phyloP scores from a whole-genome alignment of 1,140 invertebrate genomes.

The Aphaenogaster floridana region DNA sequence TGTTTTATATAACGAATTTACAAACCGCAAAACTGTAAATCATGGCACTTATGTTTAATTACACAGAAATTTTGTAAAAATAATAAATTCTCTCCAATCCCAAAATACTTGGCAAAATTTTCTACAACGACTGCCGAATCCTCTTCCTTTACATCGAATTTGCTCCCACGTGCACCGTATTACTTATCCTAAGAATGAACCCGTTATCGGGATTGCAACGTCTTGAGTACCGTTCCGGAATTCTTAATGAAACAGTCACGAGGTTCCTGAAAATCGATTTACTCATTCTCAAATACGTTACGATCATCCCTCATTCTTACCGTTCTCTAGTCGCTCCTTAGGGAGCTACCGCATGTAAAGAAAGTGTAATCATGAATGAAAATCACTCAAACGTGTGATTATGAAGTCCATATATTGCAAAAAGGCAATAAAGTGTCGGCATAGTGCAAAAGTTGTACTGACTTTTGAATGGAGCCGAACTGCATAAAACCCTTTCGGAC shows the following conservation, averaged over 20 bases:
- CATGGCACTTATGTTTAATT: not conserved
- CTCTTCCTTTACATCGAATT: slow-evolving; percentile 9
- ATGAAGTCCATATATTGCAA: slow-evolving; percentile 6
- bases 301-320: slow-evolving; percentile 44
- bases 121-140: not conserved
- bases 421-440: not conserved
- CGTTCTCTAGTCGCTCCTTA: slow-evolving; percentile 16
- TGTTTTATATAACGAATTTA: not conserved
- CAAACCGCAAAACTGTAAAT: not conserved
- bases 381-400: slow-evolving; percentile 26
- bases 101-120: not conserved
- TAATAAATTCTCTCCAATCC: not conserved
- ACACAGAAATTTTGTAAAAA: slow-evolving; percentile 6
- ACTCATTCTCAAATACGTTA: slow-evolving; percentile 34
- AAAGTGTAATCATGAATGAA: slow-evolving; percentile 46
- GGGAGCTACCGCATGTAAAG: slow-evolving; percentile 7
- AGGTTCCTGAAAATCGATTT: slow-evolving; percentile 39
- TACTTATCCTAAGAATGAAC: slow-evolving; percentile 57
- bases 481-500: not conserved
- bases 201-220: slow-evolving; percentile 43
- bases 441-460: slow-evolving; percentile 11
- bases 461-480: not conserved
- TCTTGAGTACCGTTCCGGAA: slow-evolving; percentile 33
- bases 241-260: slow-evolving; percentile 56
- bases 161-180: slow-evolving; percentile 40